Evolutionary conservation across 2,797 vertebrate genomes (phyloP), one percentile per base, ranked within the genome.

Genomic region (Anabacerthia variegaticeps): DNA sequence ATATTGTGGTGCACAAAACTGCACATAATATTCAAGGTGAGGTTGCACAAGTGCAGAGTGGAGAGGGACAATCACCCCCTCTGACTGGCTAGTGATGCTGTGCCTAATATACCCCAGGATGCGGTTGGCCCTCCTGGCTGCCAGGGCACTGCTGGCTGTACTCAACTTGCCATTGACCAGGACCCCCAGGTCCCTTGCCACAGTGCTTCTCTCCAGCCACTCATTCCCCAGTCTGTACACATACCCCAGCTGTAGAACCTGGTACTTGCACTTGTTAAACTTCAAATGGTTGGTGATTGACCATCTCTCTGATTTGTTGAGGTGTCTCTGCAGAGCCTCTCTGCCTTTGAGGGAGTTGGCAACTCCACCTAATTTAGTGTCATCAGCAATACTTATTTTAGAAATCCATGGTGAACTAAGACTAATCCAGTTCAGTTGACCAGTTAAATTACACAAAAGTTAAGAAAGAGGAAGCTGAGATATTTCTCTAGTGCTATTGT

Each of bases 51-150:
- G 18, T 0, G 1, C 18, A 68, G 34, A 88, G 41, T 18, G 48
- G 19, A 82, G 19, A 0, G 0, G 62, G 15, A 68, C 26, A 55
- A 43, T 75, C 15, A 7, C 22, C 48, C 62, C 27, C 32, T 23
- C 68, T 12, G 8, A 20, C 27, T 0, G 0, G 6, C 12, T 41
- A 10, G 66, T 0, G 2, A 32, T 74, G n/a, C 19, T 55, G 34
- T 55, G 14, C 26, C 41, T 81, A 27, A 2, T 32, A 23, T 2
- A 0, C 7, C 10, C 32, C 22, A 37, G 27, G 21, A 56, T 11
- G 24, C 0, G 0, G 0, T 1, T 49, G 6, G 9, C 32, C 5
- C 27, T 56, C 36, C 43, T 63, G 63, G 32, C 9, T 62, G 18
- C 18, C 34, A 36, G 30, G 28, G 6, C 12, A 41, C 26, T 61